Evolutionary conservation across 2,113 vertebrate genomes (phyloP), one percentile per base, ranked within the genome.

Genomic region (Oryzias celebensis): DNA sequence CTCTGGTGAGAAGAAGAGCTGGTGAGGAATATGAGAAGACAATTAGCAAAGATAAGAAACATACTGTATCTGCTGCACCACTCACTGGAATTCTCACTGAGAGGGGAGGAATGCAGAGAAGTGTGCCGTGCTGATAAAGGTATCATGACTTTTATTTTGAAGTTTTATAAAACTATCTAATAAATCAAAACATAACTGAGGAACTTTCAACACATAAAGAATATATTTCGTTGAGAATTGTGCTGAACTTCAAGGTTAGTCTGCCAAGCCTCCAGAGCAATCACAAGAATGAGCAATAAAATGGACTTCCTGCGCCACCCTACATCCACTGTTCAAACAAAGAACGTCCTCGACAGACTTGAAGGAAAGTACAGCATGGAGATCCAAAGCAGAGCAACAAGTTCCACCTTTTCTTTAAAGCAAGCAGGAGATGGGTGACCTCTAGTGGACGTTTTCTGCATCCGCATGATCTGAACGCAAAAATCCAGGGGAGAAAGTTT

Each of bases 1-100:
- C n/a, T 72, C 44, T 14, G 57, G 57, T 28, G 64, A 43, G 55
- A 50, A 12, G 60, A 54, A 43, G 15, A 60, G 57, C 47, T 14
- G 48, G 52, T 45, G 23, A 55, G 49, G 22, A 31, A 24, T 36
- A 71, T 22, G 42, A 58, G 51, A 59, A 59, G 42, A 70, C 65
- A 87, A 85, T 79, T 77, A 80, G 59, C 73, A 81, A 64, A 68
- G 77, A 80, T 68, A 80, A 83, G 78, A 75, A 75, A 75, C 17
- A 73, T 58, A 20, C 20, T 20, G 20, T 20, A 62, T 22, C 46
- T 66, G 67, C 75, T 75, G 65, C 70, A 77, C 51, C 60, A 71
- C 7, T 65, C 7, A 52, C n/a, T 22, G 48, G 46, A 63, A 49
- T 56, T 16, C 59, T 49, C 2, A 15, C 52, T 14, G n/a, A 14